Evolutionary conservation across 2,113 vertebrate species (phyloP).

Genomic region (Crotalus tigris): DNA sequence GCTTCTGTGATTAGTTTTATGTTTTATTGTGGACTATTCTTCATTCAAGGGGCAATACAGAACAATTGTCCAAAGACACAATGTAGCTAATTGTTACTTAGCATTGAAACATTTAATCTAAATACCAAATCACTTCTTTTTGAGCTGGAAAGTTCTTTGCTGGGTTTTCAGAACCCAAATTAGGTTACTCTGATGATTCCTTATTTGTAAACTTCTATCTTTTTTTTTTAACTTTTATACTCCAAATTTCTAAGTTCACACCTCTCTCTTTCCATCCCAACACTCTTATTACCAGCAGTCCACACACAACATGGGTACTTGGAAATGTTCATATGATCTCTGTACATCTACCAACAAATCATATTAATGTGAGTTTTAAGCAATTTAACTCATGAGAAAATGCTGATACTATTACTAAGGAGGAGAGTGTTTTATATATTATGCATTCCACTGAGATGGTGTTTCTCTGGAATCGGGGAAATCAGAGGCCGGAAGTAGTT

Average conservation of each 20-base stretch:
- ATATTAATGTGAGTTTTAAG: background rate
- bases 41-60: background rate
- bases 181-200: background rate
- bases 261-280: background rate
- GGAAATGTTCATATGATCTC: background rate
- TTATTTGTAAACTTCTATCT: background rate
- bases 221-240: background rate
- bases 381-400: background rate
- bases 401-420: background rate
- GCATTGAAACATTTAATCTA: background rate
- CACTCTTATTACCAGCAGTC: background rate
- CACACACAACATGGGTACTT: background rate
- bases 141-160: background rate
- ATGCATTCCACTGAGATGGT: background rate
- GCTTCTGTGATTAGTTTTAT: background rate
- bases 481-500: background rate
- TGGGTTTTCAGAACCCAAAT: background rate
- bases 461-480: background rate
- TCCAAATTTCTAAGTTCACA: background rate
- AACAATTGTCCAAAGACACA: background rate
- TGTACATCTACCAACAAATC: background rate
- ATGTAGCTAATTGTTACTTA: background rate
- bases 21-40: background rate
- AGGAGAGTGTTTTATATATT: background rate
- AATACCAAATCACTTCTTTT: too few species aligned